Percentiles rank a stretch among this genome's conserved stretches.
Evolutionary conservation across 2,113 vertebrate genomes (phyloP).

Genomic region (Raja brachyura): DNA sequence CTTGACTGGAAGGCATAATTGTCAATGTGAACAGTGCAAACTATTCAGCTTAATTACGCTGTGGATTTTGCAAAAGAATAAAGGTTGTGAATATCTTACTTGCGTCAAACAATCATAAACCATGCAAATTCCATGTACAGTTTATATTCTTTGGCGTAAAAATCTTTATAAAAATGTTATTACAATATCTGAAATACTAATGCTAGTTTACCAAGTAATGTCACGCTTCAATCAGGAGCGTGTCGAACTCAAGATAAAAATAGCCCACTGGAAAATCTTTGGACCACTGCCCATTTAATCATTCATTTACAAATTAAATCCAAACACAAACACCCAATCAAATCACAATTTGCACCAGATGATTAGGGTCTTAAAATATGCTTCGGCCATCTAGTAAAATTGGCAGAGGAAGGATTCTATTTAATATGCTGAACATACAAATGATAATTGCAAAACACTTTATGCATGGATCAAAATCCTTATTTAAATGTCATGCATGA

Average conservation of each 20-base stretch:
- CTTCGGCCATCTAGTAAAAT: not conserved
- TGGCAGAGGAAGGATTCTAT: not conserved
- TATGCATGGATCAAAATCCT: conserved; percentile 28
- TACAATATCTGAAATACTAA: not conserved
- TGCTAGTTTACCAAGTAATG: not conserved
- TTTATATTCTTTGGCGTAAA: not conserved
- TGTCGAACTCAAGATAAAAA: conserved; percentile 22
- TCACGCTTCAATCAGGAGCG: conserved; percentile 19
- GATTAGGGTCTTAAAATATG: conserved; percentile 28
- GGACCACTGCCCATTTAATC: conserved; percentile 26
- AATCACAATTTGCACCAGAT: conserved; percentile 20
- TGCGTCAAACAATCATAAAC: not conserved
- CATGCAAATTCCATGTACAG: not conserved
- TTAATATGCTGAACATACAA: conserved; percentile 28
- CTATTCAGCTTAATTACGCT: not conserved
- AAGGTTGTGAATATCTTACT: not conserved
- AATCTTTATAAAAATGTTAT: conserved; percentile 10
- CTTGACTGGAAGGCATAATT: not conserved
- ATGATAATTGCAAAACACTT: conserved; percentile 21
- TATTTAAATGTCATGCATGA: conserved; percentile 22
- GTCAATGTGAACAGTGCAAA: not conserved
- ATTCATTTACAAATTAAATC: conserved; percentile 33
- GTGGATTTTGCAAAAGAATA: not conserved
- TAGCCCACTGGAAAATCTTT: conserved; percentile 31
- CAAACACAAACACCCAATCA: conserved; percentile 32